Conservation (phyloP, 1,140 invertebrate species). For the Drosophila neocordata region DNA sequence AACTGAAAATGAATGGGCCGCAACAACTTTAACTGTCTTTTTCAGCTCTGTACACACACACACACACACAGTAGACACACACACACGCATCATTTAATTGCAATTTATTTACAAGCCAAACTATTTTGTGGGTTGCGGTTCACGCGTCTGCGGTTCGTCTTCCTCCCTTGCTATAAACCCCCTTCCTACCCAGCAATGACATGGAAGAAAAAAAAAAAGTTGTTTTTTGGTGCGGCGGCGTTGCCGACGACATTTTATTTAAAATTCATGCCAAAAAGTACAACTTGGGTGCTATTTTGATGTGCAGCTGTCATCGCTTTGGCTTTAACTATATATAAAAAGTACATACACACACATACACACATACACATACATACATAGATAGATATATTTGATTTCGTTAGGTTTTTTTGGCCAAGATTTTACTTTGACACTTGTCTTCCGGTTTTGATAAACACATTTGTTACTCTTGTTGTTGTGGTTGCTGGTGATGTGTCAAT, state of each 20-base stretch:
- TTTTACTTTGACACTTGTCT: slow-evolving; percentile 50
- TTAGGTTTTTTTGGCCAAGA: slow-evolving; percentile 31
- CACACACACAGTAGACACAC: neutral
- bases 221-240: slow-evolving; percentile 1
- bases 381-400: neutral
- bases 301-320: slow-evolving; percentile 67
- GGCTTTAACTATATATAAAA: slow-evolving; percentile 1
- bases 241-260: slow-evolving; percentile 6
- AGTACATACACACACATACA: neutral
- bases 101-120: slow-evolving; percentile 12
- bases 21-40: slow-evolving; percentile 4
- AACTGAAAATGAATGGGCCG: neutral
- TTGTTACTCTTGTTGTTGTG: neutral
- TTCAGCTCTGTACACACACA: neutral
- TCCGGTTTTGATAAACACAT: slow-evolving; percentile 49
- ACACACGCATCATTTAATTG: slow-evolving; percentile 53
- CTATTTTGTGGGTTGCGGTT: slow-evolving; percentile 8
- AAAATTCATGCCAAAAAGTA: slow-evolving; percentile 30
- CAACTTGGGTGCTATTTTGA: slow-evolving; percentile 55
- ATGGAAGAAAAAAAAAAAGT: neutral
- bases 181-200: neutral
- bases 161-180: too few species aligned
- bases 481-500: slow-evolving; percentile 41
- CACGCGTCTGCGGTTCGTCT: slow-evolving; percentile 5
- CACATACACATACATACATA: neutral